Percentiles rank a stretch among this genome's conserved stretches.
Evolutionary conservation across 1,140 invertebrate genomes (phyloP).

Genomic region (Pseudachorutes palmiensis): DNA sequence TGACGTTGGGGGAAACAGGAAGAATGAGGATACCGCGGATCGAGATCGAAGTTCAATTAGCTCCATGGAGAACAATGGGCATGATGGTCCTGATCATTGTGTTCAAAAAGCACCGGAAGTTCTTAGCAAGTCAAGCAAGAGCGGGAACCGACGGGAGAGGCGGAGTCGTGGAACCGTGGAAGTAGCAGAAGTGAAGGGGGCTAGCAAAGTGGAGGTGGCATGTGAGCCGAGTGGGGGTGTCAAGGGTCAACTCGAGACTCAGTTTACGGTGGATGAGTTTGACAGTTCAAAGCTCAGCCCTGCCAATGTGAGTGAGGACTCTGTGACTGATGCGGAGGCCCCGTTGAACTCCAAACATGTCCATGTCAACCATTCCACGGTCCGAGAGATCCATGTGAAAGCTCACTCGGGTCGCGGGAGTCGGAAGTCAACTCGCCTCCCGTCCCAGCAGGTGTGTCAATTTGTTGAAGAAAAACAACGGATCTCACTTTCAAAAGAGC

Average conservation of each 20-base stretch:
- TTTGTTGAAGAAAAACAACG: constrained; percentile 89
- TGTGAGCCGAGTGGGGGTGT: background rate
- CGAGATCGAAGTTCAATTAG: constrained; percentile 35
- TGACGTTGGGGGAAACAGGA: constrained; percentile 24
- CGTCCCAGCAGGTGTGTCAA: constrained; percentile 61
- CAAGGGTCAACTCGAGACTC: constrained; percentile 24
- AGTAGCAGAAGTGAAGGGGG: background rate
- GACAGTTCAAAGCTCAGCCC: constrained; percentile 50
- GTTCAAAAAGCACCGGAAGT: constrained; percentile 17
- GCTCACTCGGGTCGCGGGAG: constrained; percentile 28
- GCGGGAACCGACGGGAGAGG: background rate
- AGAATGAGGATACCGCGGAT: constrained; percentile 20
- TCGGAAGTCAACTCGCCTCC: constrained; percentile 37
- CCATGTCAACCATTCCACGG: constrained; percentile 20
- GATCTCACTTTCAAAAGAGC: constrained; percentile 83
- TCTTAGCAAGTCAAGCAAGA: constrained; percentile 8
- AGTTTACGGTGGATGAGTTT: constrained; percentile 37
- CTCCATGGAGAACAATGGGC: constrained; percentile 35
- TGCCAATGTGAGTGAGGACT: constrained; percentile 54
- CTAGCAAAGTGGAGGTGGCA: background rate
- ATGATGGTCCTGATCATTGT: constrained; percentile 34
- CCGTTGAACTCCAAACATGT: constrained; percentile 12
- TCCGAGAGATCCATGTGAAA: constrained; percentile 29
- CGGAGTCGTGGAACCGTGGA: constrained; percentile 6
- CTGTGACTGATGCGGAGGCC: constrained; percentile 50